Conservation (phyloP, 2,888 invertebrate genomes). For the Drosophila atripex region DNA sequence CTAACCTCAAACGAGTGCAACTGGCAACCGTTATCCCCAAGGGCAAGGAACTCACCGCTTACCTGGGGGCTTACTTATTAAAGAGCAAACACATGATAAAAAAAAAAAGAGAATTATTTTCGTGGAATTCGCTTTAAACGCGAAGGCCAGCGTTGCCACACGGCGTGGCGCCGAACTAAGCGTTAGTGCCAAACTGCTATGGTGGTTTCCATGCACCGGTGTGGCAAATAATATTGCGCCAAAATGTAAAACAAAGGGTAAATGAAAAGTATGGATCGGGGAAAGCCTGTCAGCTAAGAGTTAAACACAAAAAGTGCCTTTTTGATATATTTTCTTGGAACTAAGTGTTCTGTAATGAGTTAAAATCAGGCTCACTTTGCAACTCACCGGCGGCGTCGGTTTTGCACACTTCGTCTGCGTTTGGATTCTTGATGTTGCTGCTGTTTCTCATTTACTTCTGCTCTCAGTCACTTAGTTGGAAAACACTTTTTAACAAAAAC, state of each 20-base stretch:
- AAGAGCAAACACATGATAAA: not conserved
- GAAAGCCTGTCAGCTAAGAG: slow-evolving; percentile 4
- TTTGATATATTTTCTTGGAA: not conserved
- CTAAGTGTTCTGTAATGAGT: not conserved
- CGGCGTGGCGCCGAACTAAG: not conserved
- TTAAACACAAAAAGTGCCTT: slow-evolving; percentile 2
- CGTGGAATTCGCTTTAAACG: not conserved
- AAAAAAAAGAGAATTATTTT: not conserved
- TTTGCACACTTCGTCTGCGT: slow-evolving; percentile 32
- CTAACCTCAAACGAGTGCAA: slow-evolving; percentile 20
- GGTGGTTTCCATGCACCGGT: slow-evolving; percentile 20
- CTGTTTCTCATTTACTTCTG: not conserved
- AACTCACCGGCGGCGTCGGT: slow-evolving; percentile 37
- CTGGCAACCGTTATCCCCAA: not conserved
- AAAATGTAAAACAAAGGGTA: slow-evolving; percentile 70
- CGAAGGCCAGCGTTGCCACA: not conserved
- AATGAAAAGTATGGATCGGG: slow-evolving; percentile 26
- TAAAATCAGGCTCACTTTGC: not conserved
- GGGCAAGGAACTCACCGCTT: slow-evolving; percentile 4
- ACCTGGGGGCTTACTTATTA: not conserved
- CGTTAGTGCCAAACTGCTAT: slow-evolving; percentile 15
- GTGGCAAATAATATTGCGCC: slow-evolving; percentile 71
- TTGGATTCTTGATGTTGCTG: not conserved
- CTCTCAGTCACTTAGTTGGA: not conserved
- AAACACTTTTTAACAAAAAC: slow-evolving; percentile 1